Evolutionary conservation across 1,140 invertebrate species (phyloP), one percentile per base, ranked within the genome.

Genomic region (Tenebrio molitor): DNA sequence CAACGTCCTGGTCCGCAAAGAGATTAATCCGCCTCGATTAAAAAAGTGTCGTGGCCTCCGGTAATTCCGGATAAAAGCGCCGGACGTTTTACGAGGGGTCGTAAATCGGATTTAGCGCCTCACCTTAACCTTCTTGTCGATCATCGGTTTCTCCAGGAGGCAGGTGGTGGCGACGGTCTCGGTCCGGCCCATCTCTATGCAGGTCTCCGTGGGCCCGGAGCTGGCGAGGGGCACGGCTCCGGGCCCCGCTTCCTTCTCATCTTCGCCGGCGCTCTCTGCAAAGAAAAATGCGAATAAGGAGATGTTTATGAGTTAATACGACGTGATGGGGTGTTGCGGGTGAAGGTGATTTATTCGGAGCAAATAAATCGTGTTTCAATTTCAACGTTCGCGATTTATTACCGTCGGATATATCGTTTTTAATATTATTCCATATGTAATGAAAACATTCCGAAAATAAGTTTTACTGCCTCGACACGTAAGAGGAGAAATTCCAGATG

Each of bases 91-190:
- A n/a, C n/a, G n/a, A n/a, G n/a, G n/a, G n/a, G n/a, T n/a, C n/a
- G n/a, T n/a, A n/a, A n/a, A n/a, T n/a, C n/a, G n/a, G n/a, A n/a
- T n/a, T n/a, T n/a, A n/a, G n/a, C n/a, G n/a, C n/a, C 82, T 77
- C 73, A 87, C 86, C 82, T 87, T 87, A 42, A 87, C 86, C 80
- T 87, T 87, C 63, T 86, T 86, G 75, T 86, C 84, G 70, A 84
- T 79, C 69, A 83, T 78, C 72, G 85, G 85, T 73, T 84, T 85
- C 71, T 86, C 84, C 16, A 85, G 79, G 15, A 85, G 79, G 75
- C 74, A 75, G 23, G 73, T 79, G 8, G 82, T 69, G 72, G 72
- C 64, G 46, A 70, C 15, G 65, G 70, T 33, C 67, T 73, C 41
- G 53, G 41, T 17, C 67, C 76, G 65, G 58, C 77, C 23, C 74